Evolutionary conservation across 2,797 vertebrate genomes (phyloP).

Genomic region (Sebastes minor): DNA sequence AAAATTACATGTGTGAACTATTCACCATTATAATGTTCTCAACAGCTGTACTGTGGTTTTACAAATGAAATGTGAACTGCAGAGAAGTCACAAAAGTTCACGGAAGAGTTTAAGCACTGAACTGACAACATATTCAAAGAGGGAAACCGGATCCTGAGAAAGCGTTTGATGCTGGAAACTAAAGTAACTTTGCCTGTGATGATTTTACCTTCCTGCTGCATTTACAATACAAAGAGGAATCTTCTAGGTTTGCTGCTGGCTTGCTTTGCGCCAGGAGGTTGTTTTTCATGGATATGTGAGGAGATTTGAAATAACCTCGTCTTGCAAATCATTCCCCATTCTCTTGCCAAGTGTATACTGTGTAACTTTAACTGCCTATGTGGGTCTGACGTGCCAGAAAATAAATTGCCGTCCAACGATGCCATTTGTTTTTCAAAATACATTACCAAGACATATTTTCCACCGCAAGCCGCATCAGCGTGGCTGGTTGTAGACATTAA

Average conservation of each 20-base stretch:
- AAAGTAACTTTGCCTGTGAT: conserved; percentile 23
- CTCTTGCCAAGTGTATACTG: conserved; percentile 31
- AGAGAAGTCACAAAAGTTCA: conserved; percentile 51
- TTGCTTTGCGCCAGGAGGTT: conserved; percentile 43
- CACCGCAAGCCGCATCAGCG: neutral
- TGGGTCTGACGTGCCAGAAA: conserved; percentile 4
- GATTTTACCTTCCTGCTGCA: conserved; percentile 38
- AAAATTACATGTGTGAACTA: conserved; percentile 18
- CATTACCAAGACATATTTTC: conserved; percentile 3
- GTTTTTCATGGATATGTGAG: conserved; percentile 51
- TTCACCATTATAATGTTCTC: neutral
- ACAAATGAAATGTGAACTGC: conserved; percentile 20
- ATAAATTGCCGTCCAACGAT: neutral
- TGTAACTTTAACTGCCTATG: conserved; percentile 16
- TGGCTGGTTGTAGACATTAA: conserved; percentile 15
- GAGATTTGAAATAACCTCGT: conserved; percentile 57
- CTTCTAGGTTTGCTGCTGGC: conserved; percentile 14
- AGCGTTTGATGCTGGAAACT: conserved; percentile 28
- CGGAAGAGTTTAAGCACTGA: conserved; percentile 12
- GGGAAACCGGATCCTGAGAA: conserved; percentile 19
- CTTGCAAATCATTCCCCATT: conserved; percentile 35
- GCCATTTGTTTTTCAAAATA: conserved; percentile 28
- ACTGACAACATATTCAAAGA: conserved; percentile 27
- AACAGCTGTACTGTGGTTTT: conserved; percentile 2
- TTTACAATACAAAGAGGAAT: conserved; percentile 60